Evolutionary conservation across 2,888 invertebrate species (phyloP), one percentile per base, ranked within the genome.

Genomic region (Suillia variegata): DNA sequence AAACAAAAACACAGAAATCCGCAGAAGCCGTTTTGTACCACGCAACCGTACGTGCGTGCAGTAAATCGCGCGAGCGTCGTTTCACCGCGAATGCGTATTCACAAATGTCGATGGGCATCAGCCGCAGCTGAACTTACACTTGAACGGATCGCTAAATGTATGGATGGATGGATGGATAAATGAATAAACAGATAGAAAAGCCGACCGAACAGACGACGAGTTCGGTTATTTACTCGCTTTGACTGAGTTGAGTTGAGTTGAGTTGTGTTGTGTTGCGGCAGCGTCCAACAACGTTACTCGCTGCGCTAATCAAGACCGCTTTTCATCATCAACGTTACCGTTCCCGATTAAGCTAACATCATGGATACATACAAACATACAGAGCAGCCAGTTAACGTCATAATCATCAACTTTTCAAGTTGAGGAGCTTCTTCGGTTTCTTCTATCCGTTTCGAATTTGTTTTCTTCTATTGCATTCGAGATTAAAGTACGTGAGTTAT

Each of bases 61-160:
- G n/a, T n/a, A n/a, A n/a, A n/a, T n/a, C 15, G 8, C 17, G 33
- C 18, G 48, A 3, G 33, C 15, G 13, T 6, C 12, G 50, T 15
- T 45, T 45, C 18, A 68, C 71, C 73, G 21, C 47, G 47, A 47
- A 70, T 70, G 73, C 73, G 66, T 73, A 71, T 68, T 71, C 65
- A 64, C 62, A 67, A 69, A 67, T 71, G 78, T 72, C 70, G 78
- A 75, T 68, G 67, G 26, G 59, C 58, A 56, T 31, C 52, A 65
- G 62, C 55, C 54, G 50, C 15, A 58, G 58, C 61, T 58, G 59
- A 65, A 62, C 62, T 58, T 61, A 61, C 61, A 58, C 53, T 54
- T 58, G 42, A 26, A 38, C 54, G 34, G 59, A 33, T 34, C 17
- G 50, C 54, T 57, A 56, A 59, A n/a, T n/a, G n/a, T n/a, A n/a